A percentile compares a stretch with the other conserved stretches of the same genome.
These are phyloP conservation scores for Ophonus ardosiacus DNA, from an alignment of 2,888 invertebrate genomes.

Conservation along the genomic window DNA sequence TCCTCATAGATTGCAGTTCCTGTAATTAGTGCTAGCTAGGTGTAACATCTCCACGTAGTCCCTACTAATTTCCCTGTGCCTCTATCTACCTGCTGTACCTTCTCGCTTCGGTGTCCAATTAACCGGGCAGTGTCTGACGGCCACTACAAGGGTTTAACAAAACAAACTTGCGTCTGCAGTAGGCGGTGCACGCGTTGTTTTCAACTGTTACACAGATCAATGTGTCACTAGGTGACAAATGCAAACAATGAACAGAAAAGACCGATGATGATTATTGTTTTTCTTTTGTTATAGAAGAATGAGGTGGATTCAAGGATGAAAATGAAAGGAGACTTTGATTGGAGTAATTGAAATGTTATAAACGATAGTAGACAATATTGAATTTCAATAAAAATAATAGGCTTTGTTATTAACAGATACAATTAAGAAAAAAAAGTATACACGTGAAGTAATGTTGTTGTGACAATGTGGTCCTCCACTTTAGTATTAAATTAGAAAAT, in stretches of 20 bases:
- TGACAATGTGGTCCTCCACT: too few species aligned
- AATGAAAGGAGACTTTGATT: slow-evolving; percentile 6
- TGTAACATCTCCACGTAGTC: slow-evolving; percentile 41
- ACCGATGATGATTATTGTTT: slow-evolving; percentile 31
- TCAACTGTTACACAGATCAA: slow-evolving; percentile 39
- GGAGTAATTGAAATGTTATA: background rate
- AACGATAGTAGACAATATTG: background rate
- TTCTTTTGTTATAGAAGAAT: slow-evolving; percentile 34
- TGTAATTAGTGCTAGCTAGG: slow-evolving; percentile 42
- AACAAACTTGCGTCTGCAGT: slow-evolving; percentile 45
- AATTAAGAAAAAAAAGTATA: too few species aligned
- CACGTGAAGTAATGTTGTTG: too few species aligned
- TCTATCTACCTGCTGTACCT: slow-evolving; percentile 8
- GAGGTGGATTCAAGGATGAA: background rate
- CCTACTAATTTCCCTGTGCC: slow-evolving; percentile 36
- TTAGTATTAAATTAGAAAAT: too few species aligned
- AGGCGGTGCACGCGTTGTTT: slow-evolving; percentile 41
- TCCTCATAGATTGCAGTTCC: slow-evolving; percentile 4
- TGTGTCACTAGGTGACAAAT: slow-evolving; percentile 53
- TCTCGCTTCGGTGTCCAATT: slow-evolving; percentile 17
- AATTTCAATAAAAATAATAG: too few species aligned
- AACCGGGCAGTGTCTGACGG: slow-evolving; percentile 14
- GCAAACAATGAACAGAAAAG: slow-evolving; percentile 13
- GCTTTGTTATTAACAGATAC: too few species aligned
- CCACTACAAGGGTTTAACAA: slow-evolving; percentile 46